Evolutionary conservation across 2,113 vertebrate species (phyloP), one percentile per base, ranked within the genome.

Genomic region (Ailurus styani): DNA sequence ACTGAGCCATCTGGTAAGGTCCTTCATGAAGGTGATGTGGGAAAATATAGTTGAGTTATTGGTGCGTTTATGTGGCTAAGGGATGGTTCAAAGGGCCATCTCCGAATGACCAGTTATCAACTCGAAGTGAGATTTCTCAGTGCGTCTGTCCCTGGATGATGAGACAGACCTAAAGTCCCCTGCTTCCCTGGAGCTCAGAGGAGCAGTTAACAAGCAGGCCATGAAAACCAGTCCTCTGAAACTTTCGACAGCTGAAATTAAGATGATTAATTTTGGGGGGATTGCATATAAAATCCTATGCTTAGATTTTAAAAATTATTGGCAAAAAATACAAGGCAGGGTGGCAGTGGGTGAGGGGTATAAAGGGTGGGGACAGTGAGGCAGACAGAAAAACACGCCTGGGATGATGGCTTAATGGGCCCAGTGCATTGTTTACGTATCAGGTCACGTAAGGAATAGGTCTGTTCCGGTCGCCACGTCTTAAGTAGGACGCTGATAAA

Each of bases 171-270:
- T 83, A 12, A 83, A 83, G 17, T 70, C 54, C 88, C 45, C 52
- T 72, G 37, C 89, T 29, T 55, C 47, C 52, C 84, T 34, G 60
- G 64, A 87, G 4, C 81, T 85, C 72, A 83, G 79, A 87, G 31
- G 34, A 57, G 31, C 20, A 57, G 31, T 93, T 91, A 66, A 64
- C 78, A 45, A 31, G 15, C 45, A 29, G 57, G 42, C 45, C 64
- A 8, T 64, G 8, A 45, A 77, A 73, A n/a, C 50, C 9, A 42
- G 31, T 72, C 89, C 92, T 93, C 78, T 87, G 64, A 81, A 78
- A 40, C 66, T 93, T 96, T 34, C 70, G 89, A 62, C 7, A 20
- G 15, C 75, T 90, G 29, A 55, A 95, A 95, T 96, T 95, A 96
- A 79, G 66, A 89, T 77, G 73, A 52, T 93, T 87, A 66, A 70